These are phyloP conservation scores for Caenorhabditis briggsae DNA, from an alignment of 1,140 invertebrate genomes.

Conservation along the genomic window DNA sequence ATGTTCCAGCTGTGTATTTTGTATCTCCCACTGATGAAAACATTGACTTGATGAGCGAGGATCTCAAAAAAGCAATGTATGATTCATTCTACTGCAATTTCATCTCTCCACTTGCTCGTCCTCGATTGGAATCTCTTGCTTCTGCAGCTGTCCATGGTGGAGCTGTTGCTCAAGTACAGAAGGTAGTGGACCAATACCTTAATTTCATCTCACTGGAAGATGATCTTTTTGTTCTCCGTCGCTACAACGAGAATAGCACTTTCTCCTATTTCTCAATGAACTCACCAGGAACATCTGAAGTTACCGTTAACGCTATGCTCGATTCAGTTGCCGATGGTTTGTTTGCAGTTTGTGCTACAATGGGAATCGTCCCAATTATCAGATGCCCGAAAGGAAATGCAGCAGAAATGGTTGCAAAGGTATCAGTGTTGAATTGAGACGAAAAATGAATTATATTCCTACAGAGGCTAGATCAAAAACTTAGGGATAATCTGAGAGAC, in stretches of 20 bases:
- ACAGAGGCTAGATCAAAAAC: slow-evolving; percentile 92
- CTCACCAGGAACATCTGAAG: slow-evolving; percentile 90
- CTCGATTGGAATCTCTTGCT: slow-evolving; percentile 95
- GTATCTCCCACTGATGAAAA: slow-evolving; percentile 97
- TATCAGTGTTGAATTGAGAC: slow-evolving; percentile 53
- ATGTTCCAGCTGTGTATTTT: slow-evolving; percentile 98
- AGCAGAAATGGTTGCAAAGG: slow-evolving; percentile 94
- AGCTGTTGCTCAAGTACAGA: slow-evolving; percentile 88
- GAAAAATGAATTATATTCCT: slow-evolving; percentile 4
- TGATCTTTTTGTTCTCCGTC: slow-evolving; percentile 89
- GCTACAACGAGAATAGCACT: slow-evolving; percentile 66
- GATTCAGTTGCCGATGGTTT: slow-evolving; percentile 94
- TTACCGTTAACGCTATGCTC: slow-evolving; percentile 93
- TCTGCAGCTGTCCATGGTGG: slow-evolving; percentile 87
- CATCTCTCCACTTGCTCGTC: slow-evolving; percentile 92
- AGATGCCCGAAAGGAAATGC: slow-evolving; percentile 94
- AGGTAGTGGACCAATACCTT: slow-evolving; percentile 96
- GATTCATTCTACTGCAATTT: slow-evolving; percentile 97
- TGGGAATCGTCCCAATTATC: slow-evolving; percentile 94
- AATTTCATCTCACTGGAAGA: slow-evolving; percentile 99
- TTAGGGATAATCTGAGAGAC: slow-evolving; percentile 95
- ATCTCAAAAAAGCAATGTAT: slow-evolving; percentile 90
- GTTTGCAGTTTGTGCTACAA: slow-evolving; percentile 96
- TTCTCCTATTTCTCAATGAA: slow-evolving; percentile 84
- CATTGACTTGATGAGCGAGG: slow-evolving; percentile 86